Evolutionary conservation across 2,797 vertebrate species (phyloP), one percentile per base, ranked within the genome.

Genomic region (Catostomus latipinnis): DNA sequence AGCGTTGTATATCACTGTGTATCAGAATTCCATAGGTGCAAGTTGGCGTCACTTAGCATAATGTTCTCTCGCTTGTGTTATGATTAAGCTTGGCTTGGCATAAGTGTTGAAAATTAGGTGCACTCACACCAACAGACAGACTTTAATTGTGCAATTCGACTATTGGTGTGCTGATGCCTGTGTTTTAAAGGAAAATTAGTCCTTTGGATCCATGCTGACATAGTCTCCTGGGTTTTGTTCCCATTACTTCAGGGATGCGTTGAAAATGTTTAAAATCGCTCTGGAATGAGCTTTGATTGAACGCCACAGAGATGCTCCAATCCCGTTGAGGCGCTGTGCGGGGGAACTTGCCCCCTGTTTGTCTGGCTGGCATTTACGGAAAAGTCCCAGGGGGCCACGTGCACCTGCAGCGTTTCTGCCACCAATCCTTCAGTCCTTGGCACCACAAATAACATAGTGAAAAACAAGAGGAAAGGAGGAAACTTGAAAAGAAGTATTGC

Each of bases 241-340:
- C 86, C 85, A 88, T 89, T 89, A 88, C 89, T 82, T 89, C 86
- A 85, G 83, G 85, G 81, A 87, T 83, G 82, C 58, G 49, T 71
- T 45, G 43, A 82, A 83, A 84, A 86, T 85, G 70, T 65, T 70
- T 58, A 72, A 46, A 73, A 69, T 50, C 16, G 61, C 50, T 80
- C 70, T 57, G 12, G 76, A 85, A 76, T 82, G 62, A 61, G 72
- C 71, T 54, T 46, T 87, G 87, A 87, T 87, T 83, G 86, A 87
- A 84, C 46, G n/a, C 49, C 61, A 70, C 70, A 56, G 81, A 87
- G 87, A 87, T 57, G 50, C 76, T 77, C 54, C 76, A 85, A 81
- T 85, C 78, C 83, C 78, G 18, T 73, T 0, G 77, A 84, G 86
- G 80, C 70, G 10, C 72, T 9, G 14, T 58, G 49, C 63, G 52